These are phyloP conservation scores for Danio tinwini DNA, from an alignment of 2,797 vertebrate genomes.

Conservation along the genomic window DNA sequence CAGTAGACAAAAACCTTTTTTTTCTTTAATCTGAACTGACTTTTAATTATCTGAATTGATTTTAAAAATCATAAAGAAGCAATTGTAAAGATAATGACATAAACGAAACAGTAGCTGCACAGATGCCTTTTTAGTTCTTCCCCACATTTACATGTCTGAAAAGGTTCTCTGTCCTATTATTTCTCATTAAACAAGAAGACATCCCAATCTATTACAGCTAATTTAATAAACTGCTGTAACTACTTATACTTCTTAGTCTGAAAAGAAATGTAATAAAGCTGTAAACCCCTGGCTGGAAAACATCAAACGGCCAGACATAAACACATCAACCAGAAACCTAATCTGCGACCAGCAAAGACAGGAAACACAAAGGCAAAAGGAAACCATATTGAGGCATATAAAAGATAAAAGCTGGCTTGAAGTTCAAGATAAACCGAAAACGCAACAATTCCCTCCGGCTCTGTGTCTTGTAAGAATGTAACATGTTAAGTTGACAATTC, in stretches of 20 bases:
- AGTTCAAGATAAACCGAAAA: constrained; percentile 39
- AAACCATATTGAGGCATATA: constrained; percentile 38
- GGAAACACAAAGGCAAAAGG: constrained; percentile 26
- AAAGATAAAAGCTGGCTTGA: constrained; percentile 56
- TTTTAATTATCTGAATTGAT: neutral
- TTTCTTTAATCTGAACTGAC: neutral
- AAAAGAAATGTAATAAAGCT: neutral
- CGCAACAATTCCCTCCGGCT: too few species aligned
- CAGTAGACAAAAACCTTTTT: neutral
- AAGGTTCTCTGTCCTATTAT: neutral
- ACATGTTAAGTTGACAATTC: neutral
- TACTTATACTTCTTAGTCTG: neutral
- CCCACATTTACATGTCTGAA: neutral
- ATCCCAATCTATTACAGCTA: neutral
- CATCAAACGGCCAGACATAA: constrained; percentile 25
- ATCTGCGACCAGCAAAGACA: constrained; percentile 28
- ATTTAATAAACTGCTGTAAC: neutral
- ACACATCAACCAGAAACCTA: constrained; percentile 2
- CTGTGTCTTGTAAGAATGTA: constrained; percentile 30
- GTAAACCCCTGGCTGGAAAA: neutral
- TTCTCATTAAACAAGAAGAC: neutral
- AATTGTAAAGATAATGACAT: neutral
- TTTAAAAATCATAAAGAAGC: neutral
- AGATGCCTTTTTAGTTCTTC: neutral
- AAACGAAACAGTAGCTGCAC: neutral